Evolutionary conservation across 1,140 invertebrate genomes (phyloP), one percentile per base, ranked within the genome.

Genomic region (Drosophila repletoides): DNA sequence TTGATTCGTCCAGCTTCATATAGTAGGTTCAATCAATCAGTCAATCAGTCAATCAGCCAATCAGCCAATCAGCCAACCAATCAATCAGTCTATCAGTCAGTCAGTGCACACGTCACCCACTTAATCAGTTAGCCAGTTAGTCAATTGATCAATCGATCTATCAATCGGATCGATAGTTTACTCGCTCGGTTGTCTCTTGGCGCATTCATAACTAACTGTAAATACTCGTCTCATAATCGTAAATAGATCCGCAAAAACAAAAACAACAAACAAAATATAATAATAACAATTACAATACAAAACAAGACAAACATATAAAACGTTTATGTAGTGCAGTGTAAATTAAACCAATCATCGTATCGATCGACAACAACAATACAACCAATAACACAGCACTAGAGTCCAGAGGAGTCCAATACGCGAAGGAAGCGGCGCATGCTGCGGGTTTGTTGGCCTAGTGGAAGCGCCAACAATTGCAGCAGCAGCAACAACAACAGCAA

Each of bases 1-100:
- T 71, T 86, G 80, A 86, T 76, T 81, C 48, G 64, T 72, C 51
- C 58, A 58, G 52, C 53, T 49, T 72, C 52, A 53, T 56, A 68
- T 24, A 67, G 69, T 75, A 72, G 63, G 68, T 68, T 58, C 68
- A 68, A 46, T 60, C 53, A 51, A 19, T 67, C 36, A 17, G 48
- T n/a, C 31, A 45, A 21, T 45, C 65, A 61, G 14, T 61, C 46
- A 61, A 26, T 55, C 38, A 61, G 34, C 51, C 56, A 53, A 21
- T 38, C 34, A 38, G 29, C 38, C 34, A 53, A 5, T 26, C 22
- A 46, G 22, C n/a, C n/a, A 17, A 12, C 26, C 41, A 19, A 22
- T 14, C 41, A 59, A 26, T 59, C 63, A 63, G 12, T 58, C 48
- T 52, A 29, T 38, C 53, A 72, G 46, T 60, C 53, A 58, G 51